phyloP scores from a whole-genome alignment of 2,888 invertebrate species.

The Drosophila mettleri region DNA sequence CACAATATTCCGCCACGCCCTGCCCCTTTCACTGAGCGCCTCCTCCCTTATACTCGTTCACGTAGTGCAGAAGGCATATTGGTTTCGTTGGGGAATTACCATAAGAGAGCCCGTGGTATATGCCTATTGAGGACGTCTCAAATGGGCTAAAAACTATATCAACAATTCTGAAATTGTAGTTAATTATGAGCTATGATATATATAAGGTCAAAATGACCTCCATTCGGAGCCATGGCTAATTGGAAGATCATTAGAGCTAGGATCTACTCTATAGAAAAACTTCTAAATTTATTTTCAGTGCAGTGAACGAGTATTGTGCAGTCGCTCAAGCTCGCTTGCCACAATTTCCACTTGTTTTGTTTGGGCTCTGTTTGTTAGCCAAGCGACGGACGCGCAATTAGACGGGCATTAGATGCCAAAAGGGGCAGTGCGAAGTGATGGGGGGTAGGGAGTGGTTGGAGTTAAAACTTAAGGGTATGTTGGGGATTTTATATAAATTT shows the following conservation, averaged over 20 bases:
- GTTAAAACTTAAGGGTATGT: constrained; percentile 19
- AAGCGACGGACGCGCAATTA: constrained; percentile 62
- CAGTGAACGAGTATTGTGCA: not conserved
- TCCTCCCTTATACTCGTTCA: not conserved
- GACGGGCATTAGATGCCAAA: constrained; percentile 42
- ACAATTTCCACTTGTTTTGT: constrained; percentile 19
- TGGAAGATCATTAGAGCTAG: not conserved
- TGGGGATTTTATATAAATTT: constrained; percentile 29
- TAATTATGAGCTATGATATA: not conserved
- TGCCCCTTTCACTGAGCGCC: not conserved
- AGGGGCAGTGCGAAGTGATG: not conserved
- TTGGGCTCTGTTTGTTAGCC: constrained; percentile 63
- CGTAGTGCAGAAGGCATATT: not conserved
- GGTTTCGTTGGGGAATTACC: too few species aligned
- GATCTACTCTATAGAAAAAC: not conserved
- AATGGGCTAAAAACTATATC: not conserved
- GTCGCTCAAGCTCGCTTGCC: not conserved
- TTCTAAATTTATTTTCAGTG: not conserved
- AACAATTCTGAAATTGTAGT: not conserved
- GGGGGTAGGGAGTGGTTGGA: not conserved
- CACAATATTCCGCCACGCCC: constrained; percentile 21
- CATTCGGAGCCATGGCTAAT: not conserved
- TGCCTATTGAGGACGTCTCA: too few species aligned
- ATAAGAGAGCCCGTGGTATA: not conserved
- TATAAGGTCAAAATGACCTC: not conserved